Evolutionary conservation across 2,888 invertebrate genomes (phyloP).

Genomic region (Thecocarcelia acutangulata): DNA sequence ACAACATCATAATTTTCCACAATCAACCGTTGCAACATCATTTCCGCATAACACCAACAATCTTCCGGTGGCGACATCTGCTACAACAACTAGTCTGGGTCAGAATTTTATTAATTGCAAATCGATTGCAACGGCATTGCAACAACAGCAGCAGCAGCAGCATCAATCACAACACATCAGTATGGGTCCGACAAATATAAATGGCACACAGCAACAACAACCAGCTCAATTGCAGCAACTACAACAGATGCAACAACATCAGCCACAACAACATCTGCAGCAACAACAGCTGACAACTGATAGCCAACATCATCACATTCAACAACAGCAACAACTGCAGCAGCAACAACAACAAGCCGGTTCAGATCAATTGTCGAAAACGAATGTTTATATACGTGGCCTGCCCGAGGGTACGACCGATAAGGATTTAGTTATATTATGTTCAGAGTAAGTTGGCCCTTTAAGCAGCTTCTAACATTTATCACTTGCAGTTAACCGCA

Average conservation of each 20-base stretch:
- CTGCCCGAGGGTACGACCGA: constrained; percentile 97
- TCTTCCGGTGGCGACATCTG: constrained; percentile 41
- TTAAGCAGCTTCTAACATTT: neutral
- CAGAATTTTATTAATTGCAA: constrained; percentile 56
- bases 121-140: constrained; percentile 38
- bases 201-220: constrained; percentile 67
- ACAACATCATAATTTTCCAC: constrained; percentile 50
- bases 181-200: constrained; percentile 67
- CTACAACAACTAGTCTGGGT: constrained; percentile 63
- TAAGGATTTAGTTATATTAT: constrained; percentile 97
- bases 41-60: constrained; percentile 54
- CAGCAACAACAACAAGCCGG: constrained; percentile 81
- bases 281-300: constrained; percentile 56
- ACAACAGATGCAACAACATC: constrained; percentile 65
- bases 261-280: constrained; percentile 58
- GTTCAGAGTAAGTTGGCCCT: constrained; percentile 92
- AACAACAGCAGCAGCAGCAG: constrained; percentile 48
- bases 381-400: constrained; percentile 98
- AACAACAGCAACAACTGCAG: constrained; percentile 60
- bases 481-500: no score
- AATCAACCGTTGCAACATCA: constrained; percentile 45
- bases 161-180: constrained; percentile 51
- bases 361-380: constrained; percentile 93
- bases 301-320: constrained; percentile 56
- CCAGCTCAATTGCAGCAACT: constrained; percentile 66